Percentiles rank a stretch among this genome's conserved stretches.
These are phyloP conservation scores for Aspiorhynchus laticeps DNA, from an alignment of 2,113 vertebrate genomes.

Conservation along the genomic window DNA sequence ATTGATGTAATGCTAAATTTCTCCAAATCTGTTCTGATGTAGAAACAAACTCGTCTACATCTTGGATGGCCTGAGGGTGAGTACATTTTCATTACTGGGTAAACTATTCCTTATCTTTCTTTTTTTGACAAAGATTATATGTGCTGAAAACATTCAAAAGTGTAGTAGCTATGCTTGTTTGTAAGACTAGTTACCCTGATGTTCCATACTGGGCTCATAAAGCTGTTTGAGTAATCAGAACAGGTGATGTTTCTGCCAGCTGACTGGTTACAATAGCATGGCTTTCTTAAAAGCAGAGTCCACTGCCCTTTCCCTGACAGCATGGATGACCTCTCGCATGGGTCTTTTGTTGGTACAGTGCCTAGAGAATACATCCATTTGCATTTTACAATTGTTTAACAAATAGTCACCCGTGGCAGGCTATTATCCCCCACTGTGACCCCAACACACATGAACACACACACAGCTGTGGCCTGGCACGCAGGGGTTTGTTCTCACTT, in stretches of 20 bases:
- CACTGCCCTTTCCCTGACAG: slow-evolving; percentile 56
- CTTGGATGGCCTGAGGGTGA: too few species aligned
- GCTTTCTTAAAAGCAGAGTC: slow-evolving; percentile 52
- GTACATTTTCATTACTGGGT: too few species aligned
- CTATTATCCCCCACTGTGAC: slow-evolving; percentile 67
- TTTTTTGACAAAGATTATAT: neutral
- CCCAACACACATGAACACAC: slow-evolving; percentile 40
- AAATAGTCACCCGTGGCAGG: slow-evolving; percentile 71
- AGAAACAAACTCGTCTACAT: too few species aligned
- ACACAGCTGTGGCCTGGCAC: slow-evolving; percentile 25
- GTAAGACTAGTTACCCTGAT: neutral
- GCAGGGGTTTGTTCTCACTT: slow-evolving; percentile 1
- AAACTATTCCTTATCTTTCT: neutral
- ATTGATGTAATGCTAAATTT: too few species aligned
- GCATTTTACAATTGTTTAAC: slow-evolving; percentile 76
- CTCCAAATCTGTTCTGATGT: too few species aligned
- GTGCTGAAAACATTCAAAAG: neutral
- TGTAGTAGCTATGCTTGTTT: neutral
- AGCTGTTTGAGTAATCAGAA: neutral
- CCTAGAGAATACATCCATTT: slow-evolving; percentile 66
- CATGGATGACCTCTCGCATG: slow-evolving; percentile 62
- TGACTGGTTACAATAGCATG: neutral
- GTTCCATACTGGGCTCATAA: neutral
- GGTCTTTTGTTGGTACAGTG: slow-evolving; percentile 71
- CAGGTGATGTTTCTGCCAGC: neutral